Percentiles rank a stretch among this genome's conserved stretches.
These are phyloP conservation scores for Trachelus iudaicus DNA, from an alignment of 2,888 invertebrate genomes.

Conservation along the genomic window DNA sequence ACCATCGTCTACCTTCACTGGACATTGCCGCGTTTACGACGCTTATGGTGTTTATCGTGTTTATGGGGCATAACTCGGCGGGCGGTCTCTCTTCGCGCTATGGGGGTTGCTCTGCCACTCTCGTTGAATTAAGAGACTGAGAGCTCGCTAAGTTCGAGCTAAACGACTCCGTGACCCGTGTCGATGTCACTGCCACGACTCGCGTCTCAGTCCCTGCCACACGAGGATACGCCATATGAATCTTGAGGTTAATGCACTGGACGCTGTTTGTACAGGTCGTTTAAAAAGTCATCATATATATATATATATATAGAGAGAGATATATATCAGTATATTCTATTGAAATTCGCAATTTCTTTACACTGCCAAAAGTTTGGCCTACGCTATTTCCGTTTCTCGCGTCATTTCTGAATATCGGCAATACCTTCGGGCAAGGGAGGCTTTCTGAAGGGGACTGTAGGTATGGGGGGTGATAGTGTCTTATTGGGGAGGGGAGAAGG, in stretches of 20 bases:
- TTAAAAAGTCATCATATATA: too few relatives aligned
- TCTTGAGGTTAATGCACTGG: too few relatives aligned
- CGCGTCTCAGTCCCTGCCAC: too few relatives aligned
- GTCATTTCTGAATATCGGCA: constrained; percentile 26
- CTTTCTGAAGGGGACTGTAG: too few relatives aligned
- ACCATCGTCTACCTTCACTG: constrained; percentile 25
- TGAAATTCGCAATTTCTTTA: too few relatives aligned
- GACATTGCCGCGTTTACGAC: constrained; percentile 22
- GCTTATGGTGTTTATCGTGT: constrained; percentile 53
- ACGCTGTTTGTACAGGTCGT: too few relatives aligned
- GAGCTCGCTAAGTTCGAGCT: constrained; percentile 35
- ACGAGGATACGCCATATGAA: too few relatives aligned
- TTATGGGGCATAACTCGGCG: constrained; percentile 52
- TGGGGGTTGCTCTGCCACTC: constrained; percentile 39
- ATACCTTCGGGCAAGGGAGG: constrained; percentile 14
- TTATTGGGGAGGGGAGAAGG: too few relatives aligned
- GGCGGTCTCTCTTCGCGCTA: constrained; percentile 41
- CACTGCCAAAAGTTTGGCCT: constrained; percentile 18
- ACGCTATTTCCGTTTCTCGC: constrained; percentile 13
- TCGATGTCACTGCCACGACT: too few relatives aligned
- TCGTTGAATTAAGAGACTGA: constrained; percentile 49
- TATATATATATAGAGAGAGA: too few relatives aligned
- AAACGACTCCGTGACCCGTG: constrained; percentile 36
- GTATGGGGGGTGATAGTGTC: too few relatives aligned
- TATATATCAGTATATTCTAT: too few relatives aligned